These are phyloP conservation scores for Spea bombifrons DNA, from an alignment of 2,113 vertebrate species.

Conservation along the genomic window DNA sequence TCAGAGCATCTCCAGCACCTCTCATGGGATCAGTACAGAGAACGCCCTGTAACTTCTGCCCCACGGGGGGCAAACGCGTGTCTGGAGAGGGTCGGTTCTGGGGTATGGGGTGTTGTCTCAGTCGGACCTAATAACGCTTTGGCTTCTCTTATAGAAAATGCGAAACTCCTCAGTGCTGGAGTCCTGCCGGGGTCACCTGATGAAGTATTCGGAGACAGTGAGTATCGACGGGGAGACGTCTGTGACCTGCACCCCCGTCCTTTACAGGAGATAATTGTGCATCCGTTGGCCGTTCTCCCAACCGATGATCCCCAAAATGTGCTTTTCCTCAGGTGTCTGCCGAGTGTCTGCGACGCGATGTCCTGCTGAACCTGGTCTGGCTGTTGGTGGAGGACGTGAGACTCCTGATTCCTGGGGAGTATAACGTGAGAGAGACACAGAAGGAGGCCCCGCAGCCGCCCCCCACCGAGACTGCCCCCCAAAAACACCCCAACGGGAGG, in stretches of 20 bases:
- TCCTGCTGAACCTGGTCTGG: neutral
- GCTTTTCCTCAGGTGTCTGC: neutral
- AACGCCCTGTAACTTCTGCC: too few species aligned
- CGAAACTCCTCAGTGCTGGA: neutral
- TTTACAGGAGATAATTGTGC: too few species aligned
- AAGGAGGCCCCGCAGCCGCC: neutral
- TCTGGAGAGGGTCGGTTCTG: too few species aligned
- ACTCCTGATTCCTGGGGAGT: neutral
- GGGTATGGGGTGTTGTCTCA: too few species aligned
- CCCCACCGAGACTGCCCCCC: too few species aligned
- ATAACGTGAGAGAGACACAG: rapidly evolving
- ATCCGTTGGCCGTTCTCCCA: too few species aligned
- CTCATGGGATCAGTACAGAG: neutral
- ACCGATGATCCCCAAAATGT: too few species aligned
- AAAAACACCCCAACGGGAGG: too few species aligned
- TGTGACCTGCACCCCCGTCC: neutral
- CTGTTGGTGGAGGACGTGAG: neutral
- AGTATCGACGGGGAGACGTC: neutral
- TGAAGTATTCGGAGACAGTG: constrained; percentile 14
- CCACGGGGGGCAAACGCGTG: too few species aligned
- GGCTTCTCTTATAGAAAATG: neutral
- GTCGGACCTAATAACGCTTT: too few species aligned
- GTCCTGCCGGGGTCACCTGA: neutral
- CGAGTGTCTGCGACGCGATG: neutral
- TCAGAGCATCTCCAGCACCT: neutral